Conservation (phyloP, 2,888 invertebrate genomes). For the Chydorus sphaericus region DNA sequence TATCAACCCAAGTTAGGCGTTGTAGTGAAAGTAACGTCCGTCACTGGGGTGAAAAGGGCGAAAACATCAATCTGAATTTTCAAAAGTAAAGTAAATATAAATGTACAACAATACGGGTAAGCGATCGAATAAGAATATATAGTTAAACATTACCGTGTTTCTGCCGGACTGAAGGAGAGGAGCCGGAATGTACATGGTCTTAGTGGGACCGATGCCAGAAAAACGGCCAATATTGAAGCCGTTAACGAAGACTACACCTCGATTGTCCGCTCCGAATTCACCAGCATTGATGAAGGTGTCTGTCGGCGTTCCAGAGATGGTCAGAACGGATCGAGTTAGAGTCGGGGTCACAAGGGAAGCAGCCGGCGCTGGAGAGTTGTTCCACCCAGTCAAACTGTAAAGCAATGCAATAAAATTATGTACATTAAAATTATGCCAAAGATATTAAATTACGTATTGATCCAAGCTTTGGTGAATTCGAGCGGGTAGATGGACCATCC, state of each 20-base stretch:
- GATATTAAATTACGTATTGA: neutral
- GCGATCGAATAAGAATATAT: too few species aligned
- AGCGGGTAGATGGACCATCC: constrained; percentile 12
- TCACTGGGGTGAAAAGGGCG: neutral
- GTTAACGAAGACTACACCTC: constrained; percentile 15
- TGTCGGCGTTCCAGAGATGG: neutral
- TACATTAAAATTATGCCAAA: too few species aligned
- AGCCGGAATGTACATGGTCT: constrained; percentile 15
- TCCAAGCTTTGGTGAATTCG: constrained; percentile 13
- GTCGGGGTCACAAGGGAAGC: neutral
- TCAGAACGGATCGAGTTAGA: neutral
- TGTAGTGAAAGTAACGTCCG: constrained; percentile 5
- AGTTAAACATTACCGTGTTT: constrained; percentile 11
- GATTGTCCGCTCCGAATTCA: constrained; percentile 3
- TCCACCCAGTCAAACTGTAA: constrained; percentile 2
- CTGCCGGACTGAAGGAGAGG: constrained; percentile 11
- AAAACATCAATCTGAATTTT: too few species aligned
- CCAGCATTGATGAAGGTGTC: constrained; percentile 14
- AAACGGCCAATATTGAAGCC: constrained; percentile 15
- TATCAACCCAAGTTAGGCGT: neutral
- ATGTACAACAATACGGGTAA: neutral
- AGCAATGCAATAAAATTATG: neutral
- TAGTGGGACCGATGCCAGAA: constrained; percentile 12
- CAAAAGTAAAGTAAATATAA: neutral
- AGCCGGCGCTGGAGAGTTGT: neutral